Base-by-base conservation (phyloP, 2,797 vertebrate genomes). In the Esox masquinongy region DNA sequence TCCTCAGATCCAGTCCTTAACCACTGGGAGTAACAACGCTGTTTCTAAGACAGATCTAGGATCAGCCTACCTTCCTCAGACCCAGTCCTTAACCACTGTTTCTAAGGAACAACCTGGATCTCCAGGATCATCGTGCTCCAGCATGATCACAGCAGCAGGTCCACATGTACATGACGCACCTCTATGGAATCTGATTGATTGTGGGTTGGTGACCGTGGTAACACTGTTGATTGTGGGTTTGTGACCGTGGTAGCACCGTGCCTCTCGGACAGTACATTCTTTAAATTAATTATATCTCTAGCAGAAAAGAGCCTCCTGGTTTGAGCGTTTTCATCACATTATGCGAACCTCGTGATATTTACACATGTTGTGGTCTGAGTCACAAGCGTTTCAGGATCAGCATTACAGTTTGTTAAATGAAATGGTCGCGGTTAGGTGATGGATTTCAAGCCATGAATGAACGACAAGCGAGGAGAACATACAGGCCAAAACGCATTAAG, bases 131-230 rank as follows among this genome's bases (percentile, higher is more conserved):
- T 83, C 88, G n/a, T 90, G 89, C 85, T 77, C 64, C 9, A 34
- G 86, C 85, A 84, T 85, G 87, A 85, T 78, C 3, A 19, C 47
- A 49, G 74, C 74, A 66, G 70, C 74, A 66, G 72, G 70, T 73
- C 80, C 80, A 80, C 68, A 79, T 22, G 73, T 71, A 72, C 69
- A 68, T 88, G 86, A 90, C 85, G 77, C 83, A 83, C 34, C 68
- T 86, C 83, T 82, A 79, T 86, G 88, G 88, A 92, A 92, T 92
- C 79, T 83, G 85, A 92, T 91, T 90, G 89, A 94, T 91, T 88
- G 85, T 88, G 91, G 87, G 86, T 86, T 85, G 80, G 67, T 72
- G 77, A 31, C 29, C 29, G 29, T 31, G 29, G 29, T 31, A 31
- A 31, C 29, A 31, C n/a, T n/a, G 92, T 91, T 90, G 89, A 94